A percentile compares a stretch with the other conserved stretches of the same genome.
These are phyloP conservation scores for Mixornis gularis DNA, from an alignment of 2,113 vertebrate species.

Conservation along the genomic window DNA sequence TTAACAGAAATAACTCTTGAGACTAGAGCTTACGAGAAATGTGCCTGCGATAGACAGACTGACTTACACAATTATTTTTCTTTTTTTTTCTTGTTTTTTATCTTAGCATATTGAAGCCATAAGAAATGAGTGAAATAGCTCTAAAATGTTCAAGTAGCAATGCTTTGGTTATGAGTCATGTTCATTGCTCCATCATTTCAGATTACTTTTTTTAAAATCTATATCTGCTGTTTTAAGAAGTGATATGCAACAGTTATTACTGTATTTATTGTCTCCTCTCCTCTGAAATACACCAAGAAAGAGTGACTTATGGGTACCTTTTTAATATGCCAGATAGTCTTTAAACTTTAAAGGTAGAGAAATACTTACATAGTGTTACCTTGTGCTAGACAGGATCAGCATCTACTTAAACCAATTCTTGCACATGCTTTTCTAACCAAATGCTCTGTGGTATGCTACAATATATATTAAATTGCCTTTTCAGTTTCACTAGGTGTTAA, in stretches of 20 bases:
- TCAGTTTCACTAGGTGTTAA: not conserved
- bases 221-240: not conserved
- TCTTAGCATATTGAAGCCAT: not conserved
- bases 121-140: not conserved
- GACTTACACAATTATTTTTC: not conserved
- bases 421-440: not conserved
- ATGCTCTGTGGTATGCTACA: not conserved
- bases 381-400: not conserved
- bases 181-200: not conserved
- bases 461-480: not conserved
- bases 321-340: not conserved
- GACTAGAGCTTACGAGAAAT: not conserved
- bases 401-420: not conserved
- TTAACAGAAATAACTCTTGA: not conserved
- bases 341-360: not conserved
- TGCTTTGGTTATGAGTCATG: not conserved
- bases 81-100: not conserved
- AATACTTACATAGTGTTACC: not conserved
- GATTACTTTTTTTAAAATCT: not conserved
- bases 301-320: not conserved
- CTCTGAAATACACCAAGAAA: not conserved
- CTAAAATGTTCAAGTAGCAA: not conserved
- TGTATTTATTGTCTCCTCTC: not conserved
- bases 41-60: not conserved
- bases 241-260: not conserved